Percentiles rank a stretch among this genome's conserved stretches.
Conservation (phyloP, 2,113 vertebrate species). For the Percopsis transmontana region DNA sequence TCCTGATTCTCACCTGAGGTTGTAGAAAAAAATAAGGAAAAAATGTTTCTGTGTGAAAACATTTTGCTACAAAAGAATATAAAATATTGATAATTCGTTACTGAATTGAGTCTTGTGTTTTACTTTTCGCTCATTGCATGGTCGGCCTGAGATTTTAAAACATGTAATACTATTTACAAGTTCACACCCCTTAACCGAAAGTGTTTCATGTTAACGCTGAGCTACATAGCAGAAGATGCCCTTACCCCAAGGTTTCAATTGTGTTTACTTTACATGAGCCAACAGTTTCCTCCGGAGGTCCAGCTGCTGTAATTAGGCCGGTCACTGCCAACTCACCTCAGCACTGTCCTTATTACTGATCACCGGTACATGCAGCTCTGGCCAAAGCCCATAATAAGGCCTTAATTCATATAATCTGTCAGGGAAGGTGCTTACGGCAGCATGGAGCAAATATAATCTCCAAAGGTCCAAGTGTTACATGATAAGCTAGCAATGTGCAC, state of each 20-base stretch:
- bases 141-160: not conserved
- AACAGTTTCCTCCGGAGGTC: conserved; percentile 54
- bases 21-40: conserved; percentile 58
- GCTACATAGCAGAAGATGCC: conserved; percentile 4
- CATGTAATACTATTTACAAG: not conserved
- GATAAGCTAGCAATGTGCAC: conserved; percentile 41
- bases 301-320: conserved; percentile 65
- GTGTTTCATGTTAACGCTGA: not conserved
- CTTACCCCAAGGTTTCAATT: conserved; percentile 18
- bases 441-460: conserved; percentile 72
- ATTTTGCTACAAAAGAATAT: conserved; percentile 81
- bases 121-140: not conserved
- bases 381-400: conserved; percentile 67
- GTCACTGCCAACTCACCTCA: conserved; percentile 67
- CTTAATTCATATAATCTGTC: conserved; percentile 76
- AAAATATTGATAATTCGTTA: conserved; percentile 77
- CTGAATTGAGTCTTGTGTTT: conserved; percentile 60
- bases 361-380: conserved; percentile 66
- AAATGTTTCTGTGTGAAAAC: conserved; percentile 75
- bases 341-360: conserved; percentile 73
- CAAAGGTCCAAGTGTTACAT: conserved; percentile 33
- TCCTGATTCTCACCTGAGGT: conserved; percentile 71
- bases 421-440: conserved; percentile 70
- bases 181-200: not conserved
- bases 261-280: conserved; percentile 49